Evolutionary conservation across 2,113 vertebrate species (phyloP).

Genomic region (pig (Sus scrofa)): DNA sequence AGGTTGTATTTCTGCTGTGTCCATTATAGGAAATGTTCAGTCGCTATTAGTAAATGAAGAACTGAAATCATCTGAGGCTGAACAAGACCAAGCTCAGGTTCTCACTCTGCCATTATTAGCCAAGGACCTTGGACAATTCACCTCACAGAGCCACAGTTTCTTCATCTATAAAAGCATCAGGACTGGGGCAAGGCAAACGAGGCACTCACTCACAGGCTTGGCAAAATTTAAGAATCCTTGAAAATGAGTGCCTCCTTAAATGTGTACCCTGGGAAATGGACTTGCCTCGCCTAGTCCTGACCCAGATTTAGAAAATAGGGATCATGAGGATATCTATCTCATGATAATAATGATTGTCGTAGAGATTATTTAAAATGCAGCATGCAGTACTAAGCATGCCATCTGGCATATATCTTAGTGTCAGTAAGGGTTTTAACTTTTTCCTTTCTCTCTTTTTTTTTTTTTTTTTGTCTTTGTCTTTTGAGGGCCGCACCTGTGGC

Average conservation of each 20-base stretch:
- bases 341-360: neutral
- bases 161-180: neutral
- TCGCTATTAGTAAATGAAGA: neutral
- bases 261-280: neutral
- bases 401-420: neutral
- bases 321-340: neutral
- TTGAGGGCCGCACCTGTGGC: too few relatives aligned
- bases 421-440: neutral
- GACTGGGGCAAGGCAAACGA: neutral
- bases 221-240: neutral
- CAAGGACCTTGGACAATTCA: neutral
- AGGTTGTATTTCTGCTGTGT: neutral
- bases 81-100: neutral
- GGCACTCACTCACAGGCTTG: neutral
- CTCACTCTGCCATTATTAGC: neutral
- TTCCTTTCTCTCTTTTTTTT: too few relatives aligned
- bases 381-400: neutral
- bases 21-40: neutral
- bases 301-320: neutral
- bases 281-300: neutral
- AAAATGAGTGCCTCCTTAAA: neutral
- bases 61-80: neutral
- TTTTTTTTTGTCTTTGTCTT: too few relatives aligned
- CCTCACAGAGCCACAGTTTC: neutral
- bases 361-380: neutral